Evolutionary conservation across 2,797 vertebrate species (phyloP), one percentile per base, ranked within the genome.

Genomic region (Sarcoramphus papa): DNA sequence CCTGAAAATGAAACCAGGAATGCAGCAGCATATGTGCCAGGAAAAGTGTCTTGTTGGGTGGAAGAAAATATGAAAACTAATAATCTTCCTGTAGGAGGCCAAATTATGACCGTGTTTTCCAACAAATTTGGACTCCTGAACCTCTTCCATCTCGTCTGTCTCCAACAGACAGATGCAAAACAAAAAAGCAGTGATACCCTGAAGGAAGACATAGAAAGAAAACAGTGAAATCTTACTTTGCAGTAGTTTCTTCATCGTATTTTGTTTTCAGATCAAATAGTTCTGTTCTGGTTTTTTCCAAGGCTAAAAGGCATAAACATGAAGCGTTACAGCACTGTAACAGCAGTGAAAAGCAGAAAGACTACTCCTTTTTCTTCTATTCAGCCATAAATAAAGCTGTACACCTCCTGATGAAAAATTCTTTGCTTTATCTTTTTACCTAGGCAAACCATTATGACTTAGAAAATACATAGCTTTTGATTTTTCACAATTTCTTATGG

Each of bases 221-320:
- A 87, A 85, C 69, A 88, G 20, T 43, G 31, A 76, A 96, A 87
- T 98, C 99, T 98, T 99, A 99, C 99, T 99, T 99, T 97, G 99
- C 99, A 95, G 99, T 99, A 93, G 99, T 99, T 98, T 99, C 99
- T 98, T 99, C 99, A 92, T 99, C 99, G 13, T 99, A 99, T 98
- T 99, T 99, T 97, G 99, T 98, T 99, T 99, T 99, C 98, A 99
- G 98, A 98, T 99, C 99, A 98, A 99, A 99, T 97, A 99, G 99
- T 97, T 99, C 99, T 95, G 99, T 98, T 98, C 99, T 99, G 98
- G 99, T 99, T 98, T 99, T 99, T 98, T 99, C 99, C 98, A 99
- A 98, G 98, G 99, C 99, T 99, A 98, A 85, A 98, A 98, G 88
- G 94, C 74, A 97, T 89, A 98, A 97, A 81, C 95, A 80, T 84